A percentile compares a stretch with the other conserved stretches of the same genome.
Conservation (phyloP, 2,888 invertebrate genomes). For the Lampropteryx suffumata region DNA sequence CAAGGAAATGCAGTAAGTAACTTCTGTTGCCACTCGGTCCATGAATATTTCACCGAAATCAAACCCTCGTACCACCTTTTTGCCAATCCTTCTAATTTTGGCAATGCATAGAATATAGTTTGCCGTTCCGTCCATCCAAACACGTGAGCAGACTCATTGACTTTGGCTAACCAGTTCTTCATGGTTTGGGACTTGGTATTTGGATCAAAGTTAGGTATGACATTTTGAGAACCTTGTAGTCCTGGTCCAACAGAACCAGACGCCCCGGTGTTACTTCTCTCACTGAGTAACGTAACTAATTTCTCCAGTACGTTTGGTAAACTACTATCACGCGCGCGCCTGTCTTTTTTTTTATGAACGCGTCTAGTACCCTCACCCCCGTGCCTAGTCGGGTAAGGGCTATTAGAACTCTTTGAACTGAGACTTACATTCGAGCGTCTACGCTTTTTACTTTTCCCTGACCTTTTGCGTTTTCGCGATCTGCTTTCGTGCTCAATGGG, state of each 20-base stretch:
- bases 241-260: too few species aligned
- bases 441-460: background rate
- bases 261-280: background rate
- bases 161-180: too few species aligned
- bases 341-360: background rate
- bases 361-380: background rate
- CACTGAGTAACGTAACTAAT: background rate
- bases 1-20: background rate
- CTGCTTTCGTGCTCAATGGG: background rate
- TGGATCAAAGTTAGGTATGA: constrained; percentile 29
- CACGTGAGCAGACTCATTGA: constrained; percentile 25
- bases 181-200: constrained; percentile 21
- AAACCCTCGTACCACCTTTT: constrained; percentile 30
- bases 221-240: background rate
- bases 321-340: too few species aligned
- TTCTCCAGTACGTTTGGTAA: background rate
- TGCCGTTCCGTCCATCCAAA: constrained; percentile 33
- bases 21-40: constrained; percentile 9
- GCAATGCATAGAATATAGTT: constrained; percentile 27
- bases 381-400: background rate
- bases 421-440: background rate
- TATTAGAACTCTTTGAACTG: background rate
- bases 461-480: background rate
- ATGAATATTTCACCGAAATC: constrained; percentile 25
- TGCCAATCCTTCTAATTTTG: constrained; percentile 26